Evolutionary conservation across 2,797 vertebrate species (phyloP), one percentile per base, ranked within the genome.

Genomic region (Phrynocephalus guinanensis): DNA sequence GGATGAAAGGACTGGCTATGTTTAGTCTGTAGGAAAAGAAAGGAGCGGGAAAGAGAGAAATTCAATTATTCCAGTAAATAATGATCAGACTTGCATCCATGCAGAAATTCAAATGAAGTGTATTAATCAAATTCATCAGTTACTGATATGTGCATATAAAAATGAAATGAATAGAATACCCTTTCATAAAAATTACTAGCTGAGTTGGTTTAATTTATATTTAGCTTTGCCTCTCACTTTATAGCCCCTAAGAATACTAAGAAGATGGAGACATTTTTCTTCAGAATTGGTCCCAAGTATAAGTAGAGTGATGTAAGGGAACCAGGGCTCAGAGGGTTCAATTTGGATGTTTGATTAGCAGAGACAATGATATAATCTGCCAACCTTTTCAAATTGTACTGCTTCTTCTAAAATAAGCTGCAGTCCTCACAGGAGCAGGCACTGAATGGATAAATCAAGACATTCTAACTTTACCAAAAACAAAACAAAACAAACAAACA

Each of bases 31-130:
- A 67, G 44, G 60, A 52, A 67, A 84, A 60, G 60, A 48, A 63
- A 8, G 72, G 6, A 6, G 22, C 26, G 15, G 60, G 10, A 0
- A 3, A 22, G 50, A 79, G 15, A 86, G 26, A 80, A 72, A 56
- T 72, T 48, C 76, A 87, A 87, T 87, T 83, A 68, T 77, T 63
- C 38, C 22, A 86, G 76, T 68, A 68, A 87, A 83, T 83, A 83
- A 67, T 67, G 28, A 71, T 76, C 60, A 38, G 22, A 77, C 56
- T 68, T 82, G 26, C 67, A 33, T 38, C 44, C 72, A 77, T 70
- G 38, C 77, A 70, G 63, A 87, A 83, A 83, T 77, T 87, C 48
- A 87, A 82, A 77, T 75, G 81, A 68, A 82, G 86, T 67, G 28
- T 52, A 68, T 87, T 76, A 77, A 82, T 77, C 63, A 44, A 71